These are phyloP conservation scores for Ascidia mentula DNA, from an alignment of 23 tunicate genomes.

Conservation along the genomic window DNA sequence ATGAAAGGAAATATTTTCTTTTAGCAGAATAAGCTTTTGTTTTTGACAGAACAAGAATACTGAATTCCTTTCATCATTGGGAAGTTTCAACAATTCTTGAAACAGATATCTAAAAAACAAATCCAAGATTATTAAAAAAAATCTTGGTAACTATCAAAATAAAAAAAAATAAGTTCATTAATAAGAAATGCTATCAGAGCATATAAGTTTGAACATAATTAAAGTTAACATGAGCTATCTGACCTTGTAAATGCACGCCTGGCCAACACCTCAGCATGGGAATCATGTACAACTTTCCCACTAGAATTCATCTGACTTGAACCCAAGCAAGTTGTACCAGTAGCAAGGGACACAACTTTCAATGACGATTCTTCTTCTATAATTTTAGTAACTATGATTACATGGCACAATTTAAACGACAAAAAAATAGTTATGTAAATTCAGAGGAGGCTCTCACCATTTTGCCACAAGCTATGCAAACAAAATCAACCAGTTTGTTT, in stretches of 20 bases:
- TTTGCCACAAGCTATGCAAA: too few relatives aligned
- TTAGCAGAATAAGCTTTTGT: neutral
- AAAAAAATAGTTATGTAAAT: too few relatives aligned
- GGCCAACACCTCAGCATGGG: slow-evolving; percentile 80
- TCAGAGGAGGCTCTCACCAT: too few relatives aligned
- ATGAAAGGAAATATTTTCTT: slow-evolving; percentile 5
- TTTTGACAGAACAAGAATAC: neutral
- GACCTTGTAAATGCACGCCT: slow-evolving; percentile 56
- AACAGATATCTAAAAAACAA: neutral
- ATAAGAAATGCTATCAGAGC: neutral
- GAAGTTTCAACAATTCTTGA: neutral
- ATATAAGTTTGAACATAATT: neutral
- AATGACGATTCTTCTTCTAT: slow-evolving; percentile 15
- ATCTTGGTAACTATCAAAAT: neutral
- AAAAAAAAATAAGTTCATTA: neutral
- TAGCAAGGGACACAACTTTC: slow-evolving; percentile 64
- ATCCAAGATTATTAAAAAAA: neutral
- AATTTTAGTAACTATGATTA: too few relatives aligned
- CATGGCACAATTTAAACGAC: too few relatives aligned
- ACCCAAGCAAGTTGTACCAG: slow-evolving; percentile 80
- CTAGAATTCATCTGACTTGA: slow-evolving; percentile 37
- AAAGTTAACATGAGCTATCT: too few relatives aligned
- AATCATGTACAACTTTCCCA: slow-evolving; percentile 66
- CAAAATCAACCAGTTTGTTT: too few relatives aligned
- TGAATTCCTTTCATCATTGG: neutral